Conservation (phyloP, 2,113 vertebrate genomes). For the Leptobrachium leishanense region DNA sequence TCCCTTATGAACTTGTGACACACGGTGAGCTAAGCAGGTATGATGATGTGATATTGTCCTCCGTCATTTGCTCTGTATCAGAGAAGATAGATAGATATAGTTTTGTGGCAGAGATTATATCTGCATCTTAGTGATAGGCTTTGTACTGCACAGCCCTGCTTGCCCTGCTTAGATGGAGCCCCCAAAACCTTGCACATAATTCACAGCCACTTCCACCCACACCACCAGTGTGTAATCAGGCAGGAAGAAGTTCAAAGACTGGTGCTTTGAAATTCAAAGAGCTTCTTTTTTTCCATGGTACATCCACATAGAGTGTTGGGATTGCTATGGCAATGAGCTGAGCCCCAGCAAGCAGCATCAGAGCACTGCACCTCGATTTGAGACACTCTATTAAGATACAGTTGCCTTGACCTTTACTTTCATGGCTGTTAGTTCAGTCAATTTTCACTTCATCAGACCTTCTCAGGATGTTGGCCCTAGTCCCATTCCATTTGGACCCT, state of each 20-base stretch:
- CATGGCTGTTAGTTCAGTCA: constrained; percentile 72
- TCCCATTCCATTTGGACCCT: constrained; percentile 30
- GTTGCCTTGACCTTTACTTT: constrained; percentile 77
- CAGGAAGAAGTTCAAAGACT: constrained; percentile 72
- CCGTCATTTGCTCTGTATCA: too few species aligned
- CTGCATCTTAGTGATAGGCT: too few species aligned
- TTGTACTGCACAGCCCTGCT: too few species aligned
- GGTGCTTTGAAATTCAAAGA: constrained; percentile 71
- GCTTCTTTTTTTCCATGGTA: constrained; percentile 56
- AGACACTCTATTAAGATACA: constrained; percentile 82
- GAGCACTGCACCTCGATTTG: constrained; percentile 64
- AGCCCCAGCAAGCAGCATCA: constrained; percentile 63
- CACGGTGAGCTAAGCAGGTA: too few species aligned
- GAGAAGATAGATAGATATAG: too few species aligned
- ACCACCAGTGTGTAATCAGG: constrained; percentile 61
- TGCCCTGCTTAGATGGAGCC: too few species aligned
- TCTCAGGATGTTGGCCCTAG: constrained; percentile 57
- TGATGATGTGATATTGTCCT: too few species aligned
- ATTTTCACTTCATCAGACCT: constrained; percentile 69
- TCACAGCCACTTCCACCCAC: constrained; percentile 46
- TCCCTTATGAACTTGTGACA: too few species aligned
- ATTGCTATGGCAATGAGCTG: constrained; percentile 69
- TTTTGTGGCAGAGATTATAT: too few species aligned
- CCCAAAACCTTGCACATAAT: constrained; percentile 26
- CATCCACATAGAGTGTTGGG: constrained; percentile 61